A percentile compares a stretch with the other conserved stretches of the same genome.
phyloP scores from a whole-genome alignment of 2,888 invertebrate genomes.

The Byasa hedistus region DNA sequence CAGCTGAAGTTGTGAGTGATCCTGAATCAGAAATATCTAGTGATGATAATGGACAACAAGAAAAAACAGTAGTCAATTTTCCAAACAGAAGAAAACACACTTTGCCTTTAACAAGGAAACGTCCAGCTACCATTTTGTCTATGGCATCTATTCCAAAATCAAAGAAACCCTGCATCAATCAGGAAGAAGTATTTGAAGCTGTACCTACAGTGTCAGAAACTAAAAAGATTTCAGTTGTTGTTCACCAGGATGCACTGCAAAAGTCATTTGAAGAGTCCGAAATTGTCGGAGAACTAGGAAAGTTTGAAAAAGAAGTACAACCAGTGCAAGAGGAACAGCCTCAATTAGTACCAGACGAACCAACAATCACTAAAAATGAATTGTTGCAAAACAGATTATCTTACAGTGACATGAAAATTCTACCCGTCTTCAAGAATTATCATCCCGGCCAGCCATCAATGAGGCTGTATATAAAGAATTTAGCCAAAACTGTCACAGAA shows the following conservation, averaged over 20 bases:
- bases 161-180: slow-evolving; percentile 50
- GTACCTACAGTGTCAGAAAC: slow-evolving; percentile 55
- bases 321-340: slow-evolving; percentile 40
- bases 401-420: slow-evolving; percentile 83
- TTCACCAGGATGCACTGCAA: slow-evolving; percentile 61
- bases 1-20: slow-evolving; percentile 47
- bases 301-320: slow-evolving; percentile 60
- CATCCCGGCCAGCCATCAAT: slow-evolving; percentile 88
- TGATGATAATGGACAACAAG: slow-evolving; percentile 54
- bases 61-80: slow-evolving; percentile 45
- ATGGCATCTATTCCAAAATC: slow-evolving; percentile 50
- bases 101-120: slow-evolving; percentile 59
- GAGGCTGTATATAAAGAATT: slow-evolving; percentile 95
- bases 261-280: slow-evolving; percentile 57
- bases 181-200: slow-evolving; percentile 68
- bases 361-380: slow-evolving; percentile 82
- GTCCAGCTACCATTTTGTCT: slow-evolving; percentile 47
- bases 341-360: slow-evolving; percentile 48
- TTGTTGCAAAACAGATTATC: slow-evolving; percentile 85
- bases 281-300: slow-evolving; percentile 68
- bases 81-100: slow-evolving; percentile 58
- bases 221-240: slow-evolving; percentile 69
- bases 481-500: slow-evolving; percentile 88
- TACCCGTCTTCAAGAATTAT: slow-evolving; percentile 93
- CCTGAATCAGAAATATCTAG: slow-evolving; percentile 70